These are phyloP conservation scores for Shargacucullia verbasci DNA, from an alignment of 2,888 invertebrate species.

Conservation along the genomic window DNA sequence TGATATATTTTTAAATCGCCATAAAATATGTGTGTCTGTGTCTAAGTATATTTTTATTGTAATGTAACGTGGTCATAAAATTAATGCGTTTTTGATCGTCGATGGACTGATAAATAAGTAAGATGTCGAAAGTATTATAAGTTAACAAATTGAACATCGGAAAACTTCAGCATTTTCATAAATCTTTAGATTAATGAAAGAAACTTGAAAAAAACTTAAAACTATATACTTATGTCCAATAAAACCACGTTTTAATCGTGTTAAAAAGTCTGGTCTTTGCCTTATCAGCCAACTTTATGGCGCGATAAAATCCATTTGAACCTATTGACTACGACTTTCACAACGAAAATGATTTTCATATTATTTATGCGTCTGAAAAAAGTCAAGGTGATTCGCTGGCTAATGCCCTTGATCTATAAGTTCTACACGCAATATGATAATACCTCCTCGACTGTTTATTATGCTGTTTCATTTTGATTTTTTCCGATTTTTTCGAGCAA, in stretches of 20 bases:
- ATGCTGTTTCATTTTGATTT: constrained; percentile 31
- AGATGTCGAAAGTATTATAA: constrained; percentile 3
- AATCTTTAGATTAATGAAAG: no score
- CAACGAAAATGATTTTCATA: constrained; percentile 37
- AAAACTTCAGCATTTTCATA: neutral
- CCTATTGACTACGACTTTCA: constrained; percentile 27
- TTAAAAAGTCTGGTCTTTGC: constrained; percentile 7
- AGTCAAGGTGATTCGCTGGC: constrained; percentile 58
- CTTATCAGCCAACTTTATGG: constrained; percentile 19
- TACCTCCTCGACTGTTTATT: constrained; percentile 52
- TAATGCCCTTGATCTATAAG: constrained; percentile 51
- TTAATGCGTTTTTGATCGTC: constrained; percentile 31
- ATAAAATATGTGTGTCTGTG: constrained; percentile 26
- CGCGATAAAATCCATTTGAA: constrained; percentile 36
- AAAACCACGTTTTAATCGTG: constrained; percentile 11
- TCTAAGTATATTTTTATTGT: constrained; percentile 36
- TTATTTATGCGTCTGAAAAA: constrained; percentile 54
- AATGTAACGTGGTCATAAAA: constrained; percentile 30
- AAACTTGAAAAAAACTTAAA: no score
- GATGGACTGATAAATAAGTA: constrained; percentile 12
- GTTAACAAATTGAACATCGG: constrained; percentile 10
- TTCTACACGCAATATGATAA: constrained; percentile 60
- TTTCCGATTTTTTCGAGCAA: constrained; percentile 21
- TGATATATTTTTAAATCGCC: constrained; percentile 22
- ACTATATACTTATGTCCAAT: neutral